Evolutionary conservation across 2,888 invertebrate genomes (phyloP), one percentile per base, ranked within the genome.

Genomic region (Chrysodeixis includens): DNA sequence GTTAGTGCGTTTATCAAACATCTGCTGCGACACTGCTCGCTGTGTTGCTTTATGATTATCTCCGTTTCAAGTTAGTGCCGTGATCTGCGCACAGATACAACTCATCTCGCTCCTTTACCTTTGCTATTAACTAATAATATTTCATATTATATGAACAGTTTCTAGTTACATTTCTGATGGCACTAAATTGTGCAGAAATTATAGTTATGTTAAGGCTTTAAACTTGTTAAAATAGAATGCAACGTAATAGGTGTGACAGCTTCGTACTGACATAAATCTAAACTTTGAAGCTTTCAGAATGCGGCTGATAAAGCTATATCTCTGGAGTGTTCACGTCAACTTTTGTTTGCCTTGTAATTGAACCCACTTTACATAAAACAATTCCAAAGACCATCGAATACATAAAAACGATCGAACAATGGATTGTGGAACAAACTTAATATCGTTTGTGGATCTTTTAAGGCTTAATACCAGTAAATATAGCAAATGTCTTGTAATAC

Each of bases 11-110:
- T 82, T 82, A 83, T 82, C 80, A 74, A 69, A 26, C 62, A 81
- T 81, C 81, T 65, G 57, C 69, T 57, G 74, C 75, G 74, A 83
- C 83, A 82, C 78, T 70, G 77, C 67, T 66, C 59, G 74, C 74
- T 62, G 62, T 74, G 57, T 62, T 74, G 78, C 74, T 81, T 79
- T 83, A 86, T 78, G 84, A 85, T 86, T 84, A 86, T 86, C 85
- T 85, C 62, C 61, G 69, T 66, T 68, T 76, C 79, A 76, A 76
- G 77, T 72, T 73, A 78, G 66, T 59, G 60, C 78, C 73, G 75
- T 73, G 83, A 85, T 86, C 80, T 69, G 62, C 56, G 56, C 70
- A 32, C 60, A 79, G 82, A 84, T 83, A 83, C 81, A 81, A 78
- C 83, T 83, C 84, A 85, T 83, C 81, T 78, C 74, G 80, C 62